A percentile compares a stretch with the other conserved stretches of the same genome.
These are phyloP conservation scores for Drosophila sordidapex DNA, from an alignment of 2,888 invertebrate genomes.

Conservation along the genomic window DNA sequence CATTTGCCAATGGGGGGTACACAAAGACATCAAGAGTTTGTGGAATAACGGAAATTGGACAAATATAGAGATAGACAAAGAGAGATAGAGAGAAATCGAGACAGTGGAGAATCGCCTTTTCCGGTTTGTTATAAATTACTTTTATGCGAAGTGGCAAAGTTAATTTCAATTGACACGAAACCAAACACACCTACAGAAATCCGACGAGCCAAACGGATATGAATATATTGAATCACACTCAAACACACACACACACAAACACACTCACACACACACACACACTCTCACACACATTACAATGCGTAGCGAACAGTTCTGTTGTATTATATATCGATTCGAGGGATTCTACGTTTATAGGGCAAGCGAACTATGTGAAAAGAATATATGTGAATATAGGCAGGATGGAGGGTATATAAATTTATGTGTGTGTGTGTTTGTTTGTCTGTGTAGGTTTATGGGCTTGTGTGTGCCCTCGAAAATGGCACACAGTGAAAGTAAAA, in stretches of 20 bases:
- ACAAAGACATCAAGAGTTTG: constrained; percentile 42
- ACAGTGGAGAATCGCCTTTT: constrained; percentile 60
- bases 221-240: constrained; percentile 41
- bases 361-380: constrained; percentile 61
- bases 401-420: constrained; percentile 7
- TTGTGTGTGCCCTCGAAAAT: constrained; percentile 56
- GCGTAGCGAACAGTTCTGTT: constrained; percentile 35
- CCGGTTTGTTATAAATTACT: constrained; percentile 75
- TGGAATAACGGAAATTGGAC: constrained; percentile 69
- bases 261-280: background rate
- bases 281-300: constrained; percentile 6
- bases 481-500: constrained; percentile 52
- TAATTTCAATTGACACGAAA: constrained; percentile 79
- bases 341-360: constrained; percentile 76
- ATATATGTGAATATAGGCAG: constrained; percentile 7
- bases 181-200: constrained; percentile 69
- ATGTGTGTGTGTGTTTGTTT: constrained; percentile 6
- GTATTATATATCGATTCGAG: constrained; percentile 68
- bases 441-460: constrained; percentile 39
- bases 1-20: constrained; percentile 40
- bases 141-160: constrained; percentile 79
- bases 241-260: constrained; percentile 6
- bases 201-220: constrained; percentile 19
- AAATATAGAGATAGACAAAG: constrained; percentile 59
- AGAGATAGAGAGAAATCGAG: constrained; percentile 32